Evolutionary conservation across 2,888 invertebrate species (phyloP).

Genomic region (Cartodere bifasciata): DNA sequence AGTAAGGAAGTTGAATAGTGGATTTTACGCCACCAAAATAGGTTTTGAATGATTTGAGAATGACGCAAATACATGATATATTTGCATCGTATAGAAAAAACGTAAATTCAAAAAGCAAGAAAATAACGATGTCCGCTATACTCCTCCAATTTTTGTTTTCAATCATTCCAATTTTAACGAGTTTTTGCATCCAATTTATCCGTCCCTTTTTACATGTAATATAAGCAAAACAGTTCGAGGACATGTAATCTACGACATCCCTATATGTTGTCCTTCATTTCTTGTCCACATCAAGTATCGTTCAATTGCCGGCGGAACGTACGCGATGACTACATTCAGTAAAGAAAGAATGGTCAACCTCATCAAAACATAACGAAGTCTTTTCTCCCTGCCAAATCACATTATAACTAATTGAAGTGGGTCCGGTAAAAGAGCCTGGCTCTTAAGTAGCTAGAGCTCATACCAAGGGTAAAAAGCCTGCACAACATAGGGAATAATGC

Average conservation of each 20-base stretch:
- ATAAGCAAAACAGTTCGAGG: slow-evolving; percentile 18
- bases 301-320: slow-evolving; percentile 8
- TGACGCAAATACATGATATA: no score
- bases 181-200: slow-evolving; percentile 23
- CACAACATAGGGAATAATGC: no score
- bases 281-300: neutral
- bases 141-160: no score
- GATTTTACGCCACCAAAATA: no score
- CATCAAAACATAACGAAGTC: slow-evolving; percentile 35
- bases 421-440: slow-evolving; percentile 20
- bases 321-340: neutral
- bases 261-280: slow-evolving; percentile 6
- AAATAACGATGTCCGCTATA: no score
- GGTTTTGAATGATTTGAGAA: no score
- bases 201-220: slow-evolving; percentile 18
- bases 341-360: slow-evolving; percentile 31
- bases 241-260: slow-evolving; percentile 14
- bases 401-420: slow-evolving; percentile 36
- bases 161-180: slow-evolving; percentile 19
- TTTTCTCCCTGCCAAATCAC: slow-evolving; percentile 34
- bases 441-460: neutral
- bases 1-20: no score
- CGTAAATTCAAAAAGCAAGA: slow-evolving; percentile 15
- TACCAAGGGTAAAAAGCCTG: neutral
- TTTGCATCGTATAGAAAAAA: no score